A percentile compares a stretch with the other conserved stretches of the same genome.
These are phyloP conservation scores for Lasiurus cinereus DNA, from an alignment of 2,113 vertebrate genomes.

Conservation along the genomic window DNA sequence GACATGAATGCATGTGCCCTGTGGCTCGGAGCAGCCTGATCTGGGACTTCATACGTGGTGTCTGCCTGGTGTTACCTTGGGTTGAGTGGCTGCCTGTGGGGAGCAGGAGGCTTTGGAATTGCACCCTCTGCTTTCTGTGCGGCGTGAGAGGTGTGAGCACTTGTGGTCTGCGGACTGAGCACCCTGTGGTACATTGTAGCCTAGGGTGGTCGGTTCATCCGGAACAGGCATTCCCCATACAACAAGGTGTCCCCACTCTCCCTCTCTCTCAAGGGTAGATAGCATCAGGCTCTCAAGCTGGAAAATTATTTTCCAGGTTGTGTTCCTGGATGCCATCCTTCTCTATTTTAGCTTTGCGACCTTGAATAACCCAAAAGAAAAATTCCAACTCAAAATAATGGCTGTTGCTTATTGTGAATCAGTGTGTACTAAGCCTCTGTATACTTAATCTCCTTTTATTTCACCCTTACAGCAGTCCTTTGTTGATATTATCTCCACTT, in stretches of 20 bases:
- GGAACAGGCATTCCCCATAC: neutral
- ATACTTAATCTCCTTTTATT: neutral
- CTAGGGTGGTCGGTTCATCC: neutral
- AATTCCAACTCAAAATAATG: neutral
- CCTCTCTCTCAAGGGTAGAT: neutral
- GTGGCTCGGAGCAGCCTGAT: neutral
- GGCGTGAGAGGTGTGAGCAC: neutral
- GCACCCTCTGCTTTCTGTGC: neutral
- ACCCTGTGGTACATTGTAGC: fast-evolving
- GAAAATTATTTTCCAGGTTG: neutral
- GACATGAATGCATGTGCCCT: fast-evolving
- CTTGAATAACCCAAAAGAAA: constrained; percentile 11
- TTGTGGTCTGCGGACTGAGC: neutral
- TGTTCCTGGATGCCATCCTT: neutral
- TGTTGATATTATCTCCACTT: neutral
- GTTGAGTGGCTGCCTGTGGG: neutral
- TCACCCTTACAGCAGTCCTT: neutral
- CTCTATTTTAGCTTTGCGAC: constrained; percentile 45
- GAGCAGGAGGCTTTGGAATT: neutral
- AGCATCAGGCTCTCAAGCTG: neutral
- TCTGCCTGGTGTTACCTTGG: neutral
- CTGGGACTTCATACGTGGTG: neutral
- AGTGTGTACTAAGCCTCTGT: neutral
- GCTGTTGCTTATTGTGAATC: neutral
- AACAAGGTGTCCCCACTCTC: neutral